These are phyloP conservation scores for Artemia sinica DNA, from an alignment of 2,888 invertebrate species.

Conservation along the genomic window DNA sequence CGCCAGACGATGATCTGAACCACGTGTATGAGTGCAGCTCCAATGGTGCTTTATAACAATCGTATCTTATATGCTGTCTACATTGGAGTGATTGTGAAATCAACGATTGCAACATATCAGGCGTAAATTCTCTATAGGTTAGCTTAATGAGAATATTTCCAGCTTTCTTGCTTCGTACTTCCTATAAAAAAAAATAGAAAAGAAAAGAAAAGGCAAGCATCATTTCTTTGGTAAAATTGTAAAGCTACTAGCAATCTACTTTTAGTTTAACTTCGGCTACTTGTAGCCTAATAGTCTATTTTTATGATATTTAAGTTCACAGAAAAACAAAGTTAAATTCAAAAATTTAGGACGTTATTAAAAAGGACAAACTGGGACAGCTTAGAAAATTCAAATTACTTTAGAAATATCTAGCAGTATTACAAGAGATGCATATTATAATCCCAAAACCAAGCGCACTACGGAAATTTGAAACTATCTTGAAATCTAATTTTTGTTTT, in stretches of 20 bases:
- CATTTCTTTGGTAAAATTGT: too few relatives aligned
- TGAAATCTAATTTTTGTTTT: too few relatives aligned
- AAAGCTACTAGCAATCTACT: background rate
- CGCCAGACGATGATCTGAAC: conserved; percentile 62
- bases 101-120: conserved; percentile 74
- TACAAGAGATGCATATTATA: too few relatives aligned
- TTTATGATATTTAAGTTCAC: background rate
- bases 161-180: conserved; percentile 58
- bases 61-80: conserved; percentile 72
- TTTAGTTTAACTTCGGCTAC: background rate
- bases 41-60: conserved; percentile 70
- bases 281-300: background rate
- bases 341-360: too few relatives aligned
- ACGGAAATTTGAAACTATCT: too few relatives aligned
- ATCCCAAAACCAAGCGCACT: too few relatives aligned
- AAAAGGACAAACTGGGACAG: too few relatives aligned
- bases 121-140: conserved; percentile 69
- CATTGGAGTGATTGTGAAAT: conserved; percentile 76
- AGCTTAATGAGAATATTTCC: conserved; percentile 67
- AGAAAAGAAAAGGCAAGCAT: too few relatives aligned
- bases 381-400: too few relatives aligned
- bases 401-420: too few relatives aligned
- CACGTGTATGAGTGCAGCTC: conserved; percentile 72
- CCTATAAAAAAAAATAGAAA: conserved; percentile 34
- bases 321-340: background rate